Evolutionary conservation across 2,797 vertebrate species (phyloP).

Genomic region (Manis pentadactyla): DNA sequence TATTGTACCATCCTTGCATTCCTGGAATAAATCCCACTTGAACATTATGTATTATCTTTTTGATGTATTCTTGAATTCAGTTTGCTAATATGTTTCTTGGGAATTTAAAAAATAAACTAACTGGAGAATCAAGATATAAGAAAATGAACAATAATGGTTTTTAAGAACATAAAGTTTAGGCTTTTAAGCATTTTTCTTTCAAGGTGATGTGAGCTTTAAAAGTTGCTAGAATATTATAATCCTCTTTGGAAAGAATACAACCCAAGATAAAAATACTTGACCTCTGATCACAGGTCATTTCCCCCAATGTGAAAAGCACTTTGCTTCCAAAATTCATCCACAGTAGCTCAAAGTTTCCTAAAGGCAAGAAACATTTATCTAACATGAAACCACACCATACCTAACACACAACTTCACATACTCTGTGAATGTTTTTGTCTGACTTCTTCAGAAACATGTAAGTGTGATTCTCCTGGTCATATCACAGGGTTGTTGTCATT

Average conservation of each 20-base stretch:
- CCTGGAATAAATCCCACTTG: no score
- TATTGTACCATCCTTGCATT: no score
- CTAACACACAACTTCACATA: neutral
- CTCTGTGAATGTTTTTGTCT: neutral
- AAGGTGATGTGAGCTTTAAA: neutral
- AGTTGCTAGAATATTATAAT: constrained; percentile 1
- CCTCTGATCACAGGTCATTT: constrained; percentile 37
- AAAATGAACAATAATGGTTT: constrained; percentile 21
- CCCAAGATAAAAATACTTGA: neutral
- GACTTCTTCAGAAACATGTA: constrained; percentile 14
- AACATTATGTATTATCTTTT: no score
- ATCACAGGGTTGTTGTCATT: neutral
- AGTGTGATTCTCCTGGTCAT: neutral
- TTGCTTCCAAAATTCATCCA: neutral
- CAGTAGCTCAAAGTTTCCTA: neutral
- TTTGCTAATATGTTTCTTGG: neutral
- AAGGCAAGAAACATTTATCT: neutral
- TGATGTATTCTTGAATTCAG: no score
- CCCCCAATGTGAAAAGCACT: neutral
- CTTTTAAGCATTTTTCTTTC: constrained; percentile 14
- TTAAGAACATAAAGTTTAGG: constrained; percentile 21
- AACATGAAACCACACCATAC: neutral
- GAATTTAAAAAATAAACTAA: neutral
- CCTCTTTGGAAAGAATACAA: neutral
- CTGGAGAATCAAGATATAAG: neutral